phyloP scores from a whole-genome alignment of 2,888 invertebrate genomes.

The Galerucella nymphaeae region DNA sequence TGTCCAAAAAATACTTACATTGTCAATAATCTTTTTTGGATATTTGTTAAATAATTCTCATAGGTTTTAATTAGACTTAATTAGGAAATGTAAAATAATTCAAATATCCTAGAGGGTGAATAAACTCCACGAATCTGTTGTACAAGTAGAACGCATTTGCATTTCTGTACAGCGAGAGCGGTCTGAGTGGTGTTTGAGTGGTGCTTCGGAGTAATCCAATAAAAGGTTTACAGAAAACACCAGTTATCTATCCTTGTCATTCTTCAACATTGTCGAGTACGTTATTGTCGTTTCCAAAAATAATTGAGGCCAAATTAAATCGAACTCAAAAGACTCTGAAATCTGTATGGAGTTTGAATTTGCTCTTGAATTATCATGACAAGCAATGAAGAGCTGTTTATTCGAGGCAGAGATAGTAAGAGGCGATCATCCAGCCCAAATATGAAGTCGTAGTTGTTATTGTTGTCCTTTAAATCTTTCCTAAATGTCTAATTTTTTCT shows the following conservation, averaged over 20 bases:
- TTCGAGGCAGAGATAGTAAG: too few species aligned
- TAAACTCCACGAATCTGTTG: conserved; percentile 21
- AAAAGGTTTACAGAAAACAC: conserved; percentile 29
- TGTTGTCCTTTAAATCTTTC: too few species aligned
- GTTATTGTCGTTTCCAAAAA: conserved; percentile 5
- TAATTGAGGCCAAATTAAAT: conserved; percentile 14
- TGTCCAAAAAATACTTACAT: too few species aligned
- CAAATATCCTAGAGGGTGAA: conserved; percentile 10
- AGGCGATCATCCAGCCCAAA: too few species aligned
- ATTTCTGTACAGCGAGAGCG: conserved; percentile 12
- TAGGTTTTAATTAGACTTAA: too few species aligned
- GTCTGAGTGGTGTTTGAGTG: conserved; percentile 28
- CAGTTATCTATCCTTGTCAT: conserved; percentile 9
- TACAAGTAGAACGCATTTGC: conserved; percentile 25
- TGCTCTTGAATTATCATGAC: too few species aligned
- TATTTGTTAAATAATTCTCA: too few species aligned
- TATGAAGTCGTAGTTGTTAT: too few species aligned
- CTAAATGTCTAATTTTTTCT: too few species aligned
- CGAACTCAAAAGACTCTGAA: conserved; percentile 8
- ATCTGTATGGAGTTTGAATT: not conserved
- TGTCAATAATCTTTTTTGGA: too few species aligned
- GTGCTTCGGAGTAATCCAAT: conserved; percentile 28
- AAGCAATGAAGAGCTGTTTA: too few species aligned
- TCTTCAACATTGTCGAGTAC: conserved; percentile 13
- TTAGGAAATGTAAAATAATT: not conserved